Evolutionary conservation across 2,113 vertebrate species (phyloP).

Genomic region (Suricata suricatta): DNA sequence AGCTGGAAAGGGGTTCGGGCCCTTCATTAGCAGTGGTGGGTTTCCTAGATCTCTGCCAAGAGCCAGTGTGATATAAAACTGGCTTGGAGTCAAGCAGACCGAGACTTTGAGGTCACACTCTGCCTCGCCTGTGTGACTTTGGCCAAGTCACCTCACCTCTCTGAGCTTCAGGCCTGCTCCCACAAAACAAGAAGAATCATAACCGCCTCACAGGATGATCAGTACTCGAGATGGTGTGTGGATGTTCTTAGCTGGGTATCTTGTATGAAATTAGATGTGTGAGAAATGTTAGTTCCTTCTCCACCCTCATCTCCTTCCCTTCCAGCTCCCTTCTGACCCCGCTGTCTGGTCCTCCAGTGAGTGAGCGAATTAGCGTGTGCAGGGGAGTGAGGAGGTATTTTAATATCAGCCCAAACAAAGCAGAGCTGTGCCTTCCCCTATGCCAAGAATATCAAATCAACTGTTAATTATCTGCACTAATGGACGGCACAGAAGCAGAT

Average conservation of each 20-base stretch:
- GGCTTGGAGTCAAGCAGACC: background rate
- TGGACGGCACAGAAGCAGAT: slow-evolving; percentile 16
- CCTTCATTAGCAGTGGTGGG: background rate
- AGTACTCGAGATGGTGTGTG: background rate
- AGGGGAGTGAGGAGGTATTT: background rate
- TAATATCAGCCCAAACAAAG: slow-evolving; percentile 63
- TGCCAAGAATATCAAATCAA: slow-evolving; percentile 67
- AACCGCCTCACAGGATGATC: background rate
- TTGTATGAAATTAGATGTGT: background rate
- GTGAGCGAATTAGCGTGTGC: background rate
- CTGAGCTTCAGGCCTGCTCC: background rate
- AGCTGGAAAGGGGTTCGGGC: background rate
- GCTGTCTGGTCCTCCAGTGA: background rate
- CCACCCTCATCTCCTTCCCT: slow-evolving; percentile 47
- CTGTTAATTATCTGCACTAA: slow-evolving; percentile 64
- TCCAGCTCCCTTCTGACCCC: slow-evolving; percentile 48
- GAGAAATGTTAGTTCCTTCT: background rate
- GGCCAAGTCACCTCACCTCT: background rate
- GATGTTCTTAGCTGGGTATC: background rate
- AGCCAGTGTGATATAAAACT: background rate
- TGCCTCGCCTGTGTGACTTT: background rate
- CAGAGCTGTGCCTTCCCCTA: slow-evolving; percentile 18
- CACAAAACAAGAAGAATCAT: background rate
- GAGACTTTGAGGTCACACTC: background rate
- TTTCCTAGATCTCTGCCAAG: background rate